Percentiles rank a stretch among this genome's conserved stretches.
phyloP scores from a whole-genome alignment of 2,797 vertebrate species.

The Anas bernieri region DNA sequence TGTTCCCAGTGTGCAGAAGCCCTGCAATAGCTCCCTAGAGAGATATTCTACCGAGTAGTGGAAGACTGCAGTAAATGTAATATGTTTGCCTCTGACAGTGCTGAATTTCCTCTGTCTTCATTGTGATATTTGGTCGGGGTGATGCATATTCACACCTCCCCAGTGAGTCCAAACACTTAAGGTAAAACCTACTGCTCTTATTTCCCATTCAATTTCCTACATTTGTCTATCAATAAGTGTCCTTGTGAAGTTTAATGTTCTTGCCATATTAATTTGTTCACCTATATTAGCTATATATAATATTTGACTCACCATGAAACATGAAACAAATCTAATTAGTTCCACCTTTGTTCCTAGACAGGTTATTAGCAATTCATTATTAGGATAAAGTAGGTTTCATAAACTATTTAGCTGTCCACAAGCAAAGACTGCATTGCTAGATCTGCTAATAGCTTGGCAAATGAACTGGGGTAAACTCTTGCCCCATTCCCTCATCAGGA shows the following conservation, averaged over 20 bases:
- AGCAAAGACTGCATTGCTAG: neutral
- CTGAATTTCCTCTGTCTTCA: neutral
- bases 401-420: neutral
- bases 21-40: neutral
- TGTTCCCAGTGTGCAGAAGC: neutral
- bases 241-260: neutral
- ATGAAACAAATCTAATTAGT: neutral
- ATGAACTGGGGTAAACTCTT: neutral
- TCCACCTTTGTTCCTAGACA: neutral
- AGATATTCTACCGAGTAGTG: neutral
- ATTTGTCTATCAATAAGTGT: neutral
- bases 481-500: neutral
- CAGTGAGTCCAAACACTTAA: neutral
- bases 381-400: neutral
- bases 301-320: neutral
- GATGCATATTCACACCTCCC: neutral
- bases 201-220: neutral
- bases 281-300: neutral
- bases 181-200: neutral
- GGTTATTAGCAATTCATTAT: neutral
- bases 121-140: neutral
- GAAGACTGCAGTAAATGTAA: neutral
- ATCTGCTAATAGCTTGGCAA: neutral
- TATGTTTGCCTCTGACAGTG: neutral
- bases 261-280: neutral